Percentiles rank a stretch among this genome's conserved stretches.
These are phyloP conservation scores for Rhabdomys dilectus DNA, from an alignment of 2,113 vertebrate genomes.

Conservation along the genomic window DNA sequence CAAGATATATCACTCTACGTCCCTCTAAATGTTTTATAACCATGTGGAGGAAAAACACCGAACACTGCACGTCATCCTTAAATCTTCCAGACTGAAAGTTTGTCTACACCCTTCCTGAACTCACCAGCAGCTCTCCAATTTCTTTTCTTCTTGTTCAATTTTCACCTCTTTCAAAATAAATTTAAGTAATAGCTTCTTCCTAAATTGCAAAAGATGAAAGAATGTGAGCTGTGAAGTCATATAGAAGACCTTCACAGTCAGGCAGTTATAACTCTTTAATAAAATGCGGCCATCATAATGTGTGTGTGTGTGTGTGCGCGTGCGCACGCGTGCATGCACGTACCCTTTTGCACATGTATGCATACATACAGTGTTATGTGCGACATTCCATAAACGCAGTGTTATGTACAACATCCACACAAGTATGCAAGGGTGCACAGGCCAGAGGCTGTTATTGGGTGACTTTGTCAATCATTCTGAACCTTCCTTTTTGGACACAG, in stretches of 20 bases:
- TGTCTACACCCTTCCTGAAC: background rate
- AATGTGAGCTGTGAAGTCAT: background rate
- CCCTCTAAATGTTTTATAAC: background rate
- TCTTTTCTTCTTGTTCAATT: background rate
- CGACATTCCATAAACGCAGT: background rate
- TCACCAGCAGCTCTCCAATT: background rate
- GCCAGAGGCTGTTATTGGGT: no score
- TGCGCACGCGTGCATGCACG: rapidly evolving
- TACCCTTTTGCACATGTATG: no score
- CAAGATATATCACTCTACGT: background rate
- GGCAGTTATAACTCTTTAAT: background rate
- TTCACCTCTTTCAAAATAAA: background rate
- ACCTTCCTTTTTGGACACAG: background rate
- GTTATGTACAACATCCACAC: background rate
- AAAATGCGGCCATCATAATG: background rate
- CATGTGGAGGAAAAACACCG: background rate
- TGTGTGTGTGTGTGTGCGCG: background rate
- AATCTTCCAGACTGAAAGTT: background rate
- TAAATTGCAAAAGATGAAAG: background rate
- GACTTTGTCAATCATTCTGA: background rate
- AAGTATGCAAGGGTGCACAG: no score
- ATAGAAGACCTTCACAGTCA: background rate
- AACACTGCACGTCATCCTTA: background rate
- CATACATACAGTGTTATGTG: no score
- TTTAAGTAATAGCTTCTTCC: background rate